Evolutionary conservation across 1,140 invertebrate species (phyloP), one percentile per base, ranked within the genome.

Genomic region (Hyphantria cunea): DNA sequence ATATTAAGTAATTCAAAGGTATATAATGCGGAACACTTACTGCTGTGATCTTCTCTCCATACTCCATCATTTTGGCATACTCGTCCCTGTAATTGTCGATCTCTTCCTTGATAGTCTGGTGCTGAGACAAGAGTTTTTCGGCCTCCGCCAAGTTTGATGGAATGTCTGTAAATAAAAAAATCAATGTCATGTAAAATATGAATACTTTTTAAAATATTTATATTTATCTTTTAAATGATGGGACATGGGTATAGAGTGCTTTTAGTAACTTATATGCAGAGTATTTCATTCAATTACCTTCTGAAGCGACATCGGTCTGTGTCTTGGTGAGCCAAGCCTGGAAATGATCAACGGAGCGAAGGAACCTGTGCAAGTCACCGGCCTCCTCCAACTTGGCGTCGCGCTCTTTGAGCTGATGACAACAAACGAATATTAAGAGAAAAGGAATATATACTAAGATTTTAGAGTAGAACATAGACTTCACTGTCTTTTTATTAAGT

Each of bases 1-100:
- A 7, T 31, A n/a, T 7, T 32, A 49, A 6, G 15, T 9, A 8
- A 25, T 25, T 0, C 7, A 55, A 7, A 37, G 7, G 34, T 10
- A 37, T 44, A 44, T 9, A 39, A 39, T n/a, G 6, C n/a, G 41
- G 3, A 44, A 64, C 64, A 92, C 92, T 86, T 70, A 95, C 97
- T 59, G 95, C 96, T 50, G 97, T 98, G 54, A 99, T 94, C 76
- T 96, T 95, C 80, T 99, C 98, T 50, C 99, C 99, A 86, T 99
- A 99, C 74, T 99, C 98, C 96, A 99, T 99, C 98, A 99, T 99
- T 92, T 98, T 98, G 68, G 95, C 95, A 85, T 99, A 99, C 86
- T 99, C 99, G 71, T 99, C 97, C 47, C 95, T 98, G 84, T 99
- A 99, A 79, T 99, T 99, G 85, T 99, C 98, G 75, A 99, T 99